Base-by-base conservation (phyloP, 2,888 invertebrate genomes). In the Criorhina ranunculi region DNA sequence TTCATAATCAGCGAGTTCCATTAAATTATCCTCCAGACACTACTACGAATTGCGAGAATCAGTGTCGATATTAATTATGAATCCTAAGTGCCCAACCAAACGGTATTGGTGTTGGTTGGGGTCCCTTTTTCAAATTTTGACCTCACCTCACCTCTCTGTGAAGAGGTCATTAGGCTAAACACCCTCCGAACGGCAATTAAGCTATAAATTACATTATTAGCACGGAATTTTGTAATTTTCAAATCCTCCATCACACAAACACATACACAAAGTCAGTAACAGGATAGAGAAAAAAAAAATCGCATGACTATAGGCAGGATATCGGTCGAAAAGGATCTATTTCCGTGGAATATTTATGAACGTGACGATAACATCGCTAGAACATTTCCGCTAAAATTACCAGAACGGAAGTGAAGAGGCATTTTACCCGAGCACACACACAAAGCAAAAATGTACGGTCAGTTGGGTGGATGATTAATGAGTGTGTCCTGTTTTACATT, bases 391-490 rank as follows among this genome's bases (percentile, higher is more conserved):
- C 67, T 67, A 55, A 73, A 83, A 79, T 78, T 78, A 82, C 73
- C 62, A 79, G 78, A 73, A 60, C 69, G 73, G 73, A 78, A 59
- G 67, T 62, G 46, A 62, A 55, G 67, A 46, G 72, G 53, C 19
- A 42, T 29, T 29, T 40, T 3, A n/a, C 15, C 33, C 17, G 7
- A 29, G 4, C 59, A 7, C 12, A 49, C 57, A 72, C 33, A 64
- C 19, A 79, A 40, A 49, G 40, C 42, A 24, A 15, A 44, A 60
- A 53, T 42, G 15, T 15, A 60, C 49, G 72, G 70, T 72, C 73
- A 78, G 82, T 78, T 83, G 82, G 66, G 60, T 66, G 67, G 72
- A 83, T 83, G 82, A 83, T 83, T 78, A 83, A 83, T 78, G 78
- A 83, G 66, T 42, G 66, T 78, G 82, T 72, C 78, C 78, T 78